These are phyloP conservation scores for Saimiri boliviensis DNA, from an alignment of 2,113 vertebrate genomes.

Conservation along the genomic window DNA sequence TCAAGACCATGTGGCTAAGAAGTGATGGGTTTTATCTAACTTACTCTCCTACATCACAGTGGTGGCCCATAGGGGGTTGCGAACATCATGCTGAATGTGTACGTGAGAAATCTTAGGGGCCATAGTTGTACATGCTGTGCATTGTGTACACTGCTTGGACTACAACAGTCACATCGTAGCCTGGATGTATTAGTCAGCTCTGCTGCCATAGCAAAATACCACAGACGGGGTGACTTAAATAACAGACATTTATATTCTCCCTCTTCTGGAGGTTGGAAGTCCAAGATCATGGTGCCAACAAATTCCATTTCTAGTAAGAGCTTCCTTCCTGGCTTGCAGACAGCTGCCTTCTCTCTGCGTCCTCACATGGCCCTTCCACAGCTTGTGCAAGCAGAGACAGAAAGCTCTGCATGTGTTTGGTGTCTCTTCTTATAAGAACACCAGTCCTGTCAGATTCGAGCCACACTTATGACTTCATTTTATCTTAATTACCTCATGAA, in stretches of 20 bases:
- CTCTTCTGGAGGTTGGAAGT: background rate
- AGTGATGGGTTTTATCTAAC: background rate
- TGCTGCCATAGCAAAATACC: background rate
- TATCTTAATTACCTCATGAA: background rate
- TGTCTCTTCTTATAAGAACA: background rate
- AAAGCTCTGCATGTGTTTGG: background rate
- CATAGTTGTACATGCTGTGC: accelerated
- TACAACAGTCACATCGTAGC: background rate
- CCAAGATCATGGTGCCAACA: background rate
- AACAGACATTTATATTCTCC: constrained; percentile 3
- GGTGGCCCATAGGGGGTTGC: background rate
- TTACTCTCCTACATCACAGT: background rate
- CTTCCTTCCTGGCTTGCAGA: background rate
- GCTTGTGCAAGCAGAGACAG: background rate
- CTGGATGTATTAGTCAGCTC: background rate
- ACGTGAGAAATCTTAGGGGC: accelerated
- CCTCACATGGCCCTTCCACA: background rate
- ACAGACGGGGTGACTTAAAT: background rate
- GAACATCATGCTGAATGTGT: background rate
- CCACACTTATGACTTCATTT: background rate
- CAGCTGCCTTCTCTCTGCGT: background rate
- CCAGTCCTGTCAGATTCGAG: background rate
- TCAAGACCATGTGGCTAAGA: background rate
- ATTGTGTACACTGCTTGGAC: background rate
- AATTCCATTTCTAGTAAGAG: background rate